phyloP scores from a whole-genome alignment of 2,888 invertebrate species.

The Melanophora roralis region DNA sequence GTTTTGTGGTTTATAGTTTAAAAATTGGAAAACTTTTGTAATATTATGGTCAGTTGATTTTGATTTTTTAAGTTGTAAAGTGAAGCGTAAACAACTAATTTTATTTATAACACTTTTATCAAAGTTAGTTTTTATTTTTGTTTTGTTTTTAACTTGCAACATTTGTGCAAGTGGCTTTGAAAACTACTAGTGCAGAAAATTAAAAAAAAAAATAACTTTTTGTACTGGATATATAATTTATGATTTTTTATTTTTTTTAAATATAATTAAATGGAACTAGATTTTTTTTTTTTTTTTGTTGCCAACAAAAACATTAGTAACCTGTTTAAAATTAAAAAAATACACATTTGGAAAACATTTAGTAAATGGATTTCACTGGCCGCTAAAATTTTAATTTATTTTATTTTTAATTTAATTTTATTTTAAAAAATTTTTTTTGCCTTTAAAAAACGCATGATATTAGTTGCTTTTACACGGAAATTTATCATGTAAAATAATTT shows the following conservation, averaged over 20 bases:
- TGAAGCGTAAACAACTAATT: neutral
- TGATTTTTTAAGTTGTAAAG: neutral
- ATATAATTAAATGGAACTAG: no score
- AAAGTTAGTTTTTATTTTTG: neutral
- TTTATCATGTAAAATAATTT: constrained; percentile 2
- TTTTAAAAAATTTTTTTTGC: constrained; percentile 16
- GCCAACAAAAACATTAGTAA: neutral
- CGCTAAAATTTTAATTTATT: constrained; percentile 18
- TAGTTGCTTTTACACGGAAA: constrained; percentile 39
- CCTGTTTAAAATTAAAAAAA: neutral
- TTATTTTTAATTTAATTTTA: neutral
- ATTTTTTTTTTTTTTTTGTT: no score
- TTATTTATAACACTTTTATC: constrained; percentile 24
- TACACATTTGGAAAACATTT: neutral
- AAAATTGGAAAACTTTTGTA: constrained; percentile 42
- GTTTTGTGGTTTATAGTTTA: constrained; percentile 29
- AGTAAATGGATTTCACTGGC: constrained; percentile 22
- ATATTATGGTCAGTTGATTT: constrained; percentile 60
- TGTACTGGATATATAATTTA: constrained; percentile 13
- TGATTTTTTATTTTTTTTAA: neutral
- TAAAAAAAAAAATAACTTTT: constrained; percentile 26
- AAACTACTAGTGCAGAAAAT: constrained; percentile 57
- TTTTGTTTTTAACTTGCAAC: neutral
- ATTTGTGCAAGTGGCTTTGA: constrained; percentile 55
- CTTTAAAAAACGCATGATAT: neutral